Base-by-base conservation (phyloP, 1,140 invertebrate species). In the Drosophila hydei region DNA sequence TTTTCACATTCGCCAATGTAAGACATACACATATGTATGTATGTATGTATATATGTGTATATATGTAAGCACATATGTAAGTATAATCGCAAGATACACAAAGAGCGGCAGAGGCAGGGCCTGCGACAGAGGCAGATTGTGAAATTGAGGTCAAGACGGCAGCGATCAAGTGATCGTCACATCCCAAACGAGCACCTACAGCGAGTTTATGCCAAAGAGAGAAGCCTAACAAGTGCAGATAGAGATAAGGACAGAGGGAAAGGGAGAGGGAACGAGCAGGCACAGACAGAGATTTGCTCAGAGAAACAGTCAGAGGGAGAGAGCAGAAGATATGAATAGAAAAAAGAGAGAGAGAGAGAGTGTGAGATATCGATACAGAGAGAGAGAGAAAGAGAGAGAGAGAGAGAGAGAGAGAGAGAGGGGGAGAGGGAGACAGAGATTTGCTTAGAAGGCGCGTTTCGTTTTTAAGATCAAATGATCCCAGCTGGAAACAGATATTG, bases 81-180 rank as follows among this genome's bases (percentile, higher is more conserved):
- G 11, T 52, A 19, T 45, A 43, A 43, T 14, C 21, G 12, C 30
- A 38, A 38, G 38, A 42, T 42, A 25, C 45, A 60, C 54, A 63
- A 51, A 62, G 5, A 19, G 14, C n/a, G 18, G 18, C 9, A 5
- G 42, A 27, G 21, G 23, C 23, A 14, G 36, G 16, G 8, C 11
- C 21, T 12, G 7, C 4, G n/a, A 30, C 52, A 55, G 14, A 6
- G 27, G 43, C 59, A 71, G 63, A 77, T 85, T 80, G 69, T 64
- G 59, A 61, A 85, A 85, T 87, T 79, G 81, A 85, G 81, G 81
- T 85, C 81, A 87, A 69, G 73, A 69, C 51, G 59, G 40, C 72
- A 40, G 42, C 38, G 56, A 68, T 68, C 64, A 72, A 58, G 43
- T 71, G 68, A 70, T 70, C 67, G 51, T 51, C 56, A 7, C 19